Evolutionary conservation across 92 coral and sea anemone species (phyloP), one percentile per base, ranked within the genome.

Genomic region (Epizoanthus rinbou): DNA sequence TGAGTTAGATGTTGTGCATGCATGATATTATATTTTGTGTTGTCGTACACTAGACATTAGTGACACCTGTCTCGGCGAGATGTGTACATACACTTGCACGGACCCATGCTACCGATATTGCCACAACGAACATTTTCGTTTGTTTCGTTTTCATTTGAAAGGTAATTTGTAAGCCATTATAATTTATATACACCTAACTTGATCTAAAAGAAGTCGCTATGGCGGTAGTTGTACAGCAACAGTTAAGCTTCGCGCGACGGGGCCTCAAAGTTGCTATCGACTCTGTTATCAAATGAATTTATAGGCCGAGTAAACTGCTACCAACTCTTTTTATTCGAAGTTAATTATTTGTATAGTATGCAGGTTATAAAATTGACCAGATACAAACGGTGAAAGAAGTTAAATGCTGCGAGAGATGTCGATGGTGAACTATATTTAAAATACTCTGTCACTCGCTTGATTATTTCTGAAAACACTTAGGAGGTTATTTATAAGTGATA

Each of bases 1-100:
- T 92, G 80, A 91, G 95, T 60, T 60, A 81, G 87, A 82, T 68
- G 68, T 85, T 68, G 54, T 50, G 53, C 23, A 74, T 35, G 35
- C 74, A 72, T 35, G 43, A 37, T 37, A 37, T 83, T 37, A 37
- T 37, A 37, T 37, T 70, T 76, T 16, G 69, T 56, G 76, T 87
- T 33, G 75, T 57, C 43, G 65, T 31, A 58, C 70, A 69, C 80
- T 83, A 66, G n/a, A 75, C 74, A 89, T 68, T 80, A 57, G 73
- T 85, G 86, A 86, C 86, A 75, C 75, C 81, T 69, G 84, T 76
- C 62, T 78, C 35, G 16, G 39, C 71, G 23, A 78, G 82, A 78
- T 22, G 0, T 10, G 37, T 15, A 15, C 16, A 69, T 63, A 76
- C 22, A 33, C 24, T 33, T 78, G n/a, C 28, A 19, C 11, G 28